A percentile compares a stretch with the other conserved stretches of the same genome.
Evolutionary conservation across 2,113 vertebrate genomes (phyloP).

Genomic region (Chascanopsetta lugubris): DNA sequence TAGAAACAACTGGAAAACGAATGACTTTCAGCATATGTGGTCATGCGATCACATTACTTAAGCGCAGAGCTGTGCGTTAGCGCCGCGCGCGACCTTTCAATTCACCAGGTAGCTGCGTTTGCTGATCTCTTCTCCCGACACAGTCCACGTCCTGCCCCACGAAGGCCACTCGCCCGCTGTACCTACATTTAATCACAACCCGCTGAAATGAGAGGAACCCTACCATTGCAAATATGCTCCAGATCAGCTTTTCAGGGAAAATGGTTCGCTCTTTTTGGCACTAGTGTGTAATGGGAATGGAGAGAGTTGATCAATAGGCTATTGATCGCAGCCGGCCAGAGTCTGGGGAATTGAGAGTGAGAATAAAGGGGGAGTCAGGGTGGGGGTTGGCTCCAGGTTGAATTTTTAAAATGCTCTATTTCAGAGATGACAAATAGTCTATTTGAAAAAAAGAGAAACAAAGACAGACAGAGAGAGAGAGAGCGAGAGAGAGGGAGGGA

Average conservation of each 20-base stretch:
- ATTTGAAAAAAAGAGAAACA: slow-evolving; percentile 76
- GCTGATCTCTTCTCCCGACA: slow-evolving; percentile 28
- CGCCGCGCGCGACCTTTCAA: slow-evolving; percentile 56
- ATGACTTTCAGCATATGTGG: slow-evolving; percentile 65
- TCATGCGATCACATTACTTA: slow-evolving; percentile 66
- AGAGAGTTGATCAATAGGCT: slow-evolving; percentile 85
- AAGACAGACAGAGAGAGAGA: slow-evolving; percentile 55
- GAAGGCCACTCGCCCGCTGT: slow-evolving; percentile 41
- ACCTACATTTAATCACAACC: slow-evolving; percentile 69
- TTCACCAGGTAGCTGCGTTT: slow-evolving; percentile 52
- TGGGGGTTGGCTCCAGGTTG: slow-evolving; percentile 81
- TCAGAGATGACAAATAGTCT: slow-evolving; percentile 82
- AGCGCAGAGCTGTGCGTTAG: slow-evolving; percentile 50
- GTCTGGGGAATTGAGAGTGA: slow-evolving; percentile 85
- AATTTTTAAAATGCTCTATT: slow-evolving; percentile 84
- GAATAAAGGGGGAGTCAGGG: slow-evolving; percentile 74
- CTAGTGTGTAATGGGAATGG: slow-evolving; percentile 84
- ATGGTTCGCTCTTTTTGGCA: slow-evolving; percentile 81
- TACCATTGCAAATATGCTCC: slow-evolving; percentile 74
- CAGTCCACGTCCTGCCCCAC: slow-evolving; percentile 33
- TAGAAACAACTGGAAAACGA: slow-evolving; percentile 71
- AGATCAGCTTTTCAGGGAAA: slow-evolving; percentile 79
- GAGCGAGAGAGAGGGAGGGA: too few species aligned
- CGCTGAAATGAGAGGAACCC: slow-evolving; percentile 75
- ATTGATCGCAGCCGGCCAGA: slow-evolving; percentile 83